These are phyloP conservation scores for Bursaphelenchus mucronatus DNA, from an alignment of 1,140 invertebrate species.

Conservation along the genomic window DNA sequence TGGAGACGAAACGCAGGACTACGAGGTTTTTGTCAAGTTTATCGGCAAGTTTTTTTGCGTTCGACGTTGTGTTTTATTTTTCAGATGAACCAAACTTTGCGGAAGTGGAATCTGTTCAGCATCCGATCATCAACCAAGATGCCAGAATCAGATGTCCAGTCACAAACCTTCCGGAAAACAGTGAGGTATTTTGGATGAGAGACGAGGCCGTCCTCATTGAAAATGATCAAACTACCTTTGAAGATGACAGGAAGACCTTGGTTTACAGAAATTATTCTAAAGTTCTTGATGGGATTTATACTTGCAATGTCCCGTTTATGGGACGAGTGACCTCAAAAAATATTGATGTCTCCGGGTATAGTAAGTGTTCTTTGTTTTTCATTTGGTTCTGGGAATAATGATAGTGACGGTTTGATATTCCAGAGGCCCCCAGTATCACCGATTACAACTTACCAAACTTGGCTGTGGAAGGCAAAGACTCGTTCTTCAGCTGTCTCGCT, in stretches of 20 bases:
- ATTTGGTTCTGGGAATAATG: no score
- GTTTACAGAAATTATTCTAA: constrained; percentile 9
- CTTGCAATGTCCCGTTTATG: constrained; percentile 7
- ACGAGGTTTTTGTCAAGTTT: not conserved
- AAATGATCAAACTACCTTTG: constrained; percentile 12
- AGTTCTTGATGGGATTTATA: not conserved
- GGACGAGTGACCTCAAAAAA: not conserved
- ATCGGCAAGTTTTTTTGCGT: not conserved
- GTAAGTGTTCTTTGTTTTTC: not conserved
- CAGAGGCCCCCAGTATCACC: constrained; percentile 6
- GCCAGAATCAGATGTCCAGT: constrained; percentile 8
- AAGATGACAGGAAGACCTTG: not conserved
- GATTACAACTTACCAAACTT: not conserved
- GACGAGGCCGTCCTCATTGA: not conserved
- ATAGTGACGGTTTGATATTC: no score
- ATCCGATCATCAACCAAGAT: not conserved
- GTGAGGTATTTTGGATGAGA: constrained; percentile 11
- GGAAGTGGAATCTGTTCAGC: constrained; percentile 4
- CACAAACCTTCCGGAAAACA: constrained; percentile 7
- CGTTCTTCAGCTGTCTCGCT: constrained; percentile 1
- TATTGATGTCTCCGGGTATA: constrained; percentile 2
- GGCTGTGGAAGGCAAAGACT: constrained; percentile 9
- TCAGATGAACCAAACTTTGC: constrained; percentile 15
- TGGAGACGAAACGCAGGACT: not conserved
- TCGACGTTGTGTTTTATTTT: constrained; percentile 7